Evolutionary conservation across 2,888 invertebrate species (phyloP).

Genomic region (Stegana nigrithorax): DNA sequence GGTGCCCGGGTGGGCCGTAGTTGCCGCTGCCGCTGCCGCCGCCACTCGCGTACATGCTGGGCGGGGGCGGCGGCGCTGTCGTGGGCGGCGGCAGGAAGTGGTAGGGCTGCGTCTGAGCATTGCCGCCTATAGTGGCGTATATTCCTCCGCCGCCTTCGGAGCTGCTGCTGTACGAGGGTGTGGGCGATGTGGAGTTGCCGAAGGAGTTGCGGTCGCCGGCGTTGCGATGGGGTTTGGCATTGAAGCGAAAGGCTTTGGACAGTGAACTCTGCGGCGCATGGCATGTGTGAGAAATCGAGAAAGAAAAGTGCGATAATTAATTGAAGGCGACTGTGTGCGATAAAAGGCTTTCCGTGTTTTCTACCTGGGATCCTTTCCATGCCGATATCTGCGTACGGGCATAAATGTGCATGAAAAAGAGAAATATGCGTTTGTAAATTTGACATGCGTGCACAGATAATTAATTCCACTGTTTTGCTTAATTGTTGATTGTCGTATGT

Average conservation of each 20-base stretch:
- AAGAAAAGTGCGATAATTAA: too few species aligned
- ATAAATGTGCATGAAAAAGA: conserved; percentile 24
- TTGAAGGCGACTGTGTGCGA: too few species aligned
- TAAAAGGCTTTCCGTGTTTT: too few species aligned
- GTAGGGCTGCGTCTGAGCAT: conserved; percentile 30
- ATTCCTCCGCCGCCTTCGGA: conserved; percentile 68
- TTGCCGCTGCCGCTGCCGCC: conserved; percentile 22
- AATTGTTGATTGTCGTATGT: conserved; percentile 13
- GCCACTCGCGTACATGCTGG: conserved; percentile 25
- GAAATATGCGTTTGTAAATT: conserved; percentile 17
- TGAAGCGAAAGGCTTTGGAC: conserved; percentile 69
- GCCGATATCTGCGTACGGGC: conserved; percentile 63
- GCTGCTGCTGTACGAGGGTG: conserved; percentile 69
- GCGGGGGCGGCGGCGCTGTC: conserved; percentile 65
- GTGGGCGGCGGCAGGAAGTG: conserved; percentile 64
- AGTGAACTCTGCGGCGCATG: conserved; percentile 68
- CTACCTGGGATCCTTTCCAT: conserved; percentile 70
- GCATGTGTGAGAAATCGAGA: too few species aligned
- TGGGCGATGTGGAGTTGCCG: conserved; percentile 69
- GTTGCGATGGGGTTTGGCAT: conserved; percentile 63
- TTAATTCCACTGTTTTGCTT: not conserved
- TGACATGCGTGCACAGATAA: not conserved
- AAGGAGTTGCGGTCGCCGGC: conserved; percentile 66
- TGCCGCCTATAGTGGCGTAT: conserved; percentile 67
- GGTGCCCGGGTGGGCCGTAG: conserved; percentile 61